Conservation (phyloP, 2,797 vertebrate genomes). For the Sebastes steindachneri region DNA sequence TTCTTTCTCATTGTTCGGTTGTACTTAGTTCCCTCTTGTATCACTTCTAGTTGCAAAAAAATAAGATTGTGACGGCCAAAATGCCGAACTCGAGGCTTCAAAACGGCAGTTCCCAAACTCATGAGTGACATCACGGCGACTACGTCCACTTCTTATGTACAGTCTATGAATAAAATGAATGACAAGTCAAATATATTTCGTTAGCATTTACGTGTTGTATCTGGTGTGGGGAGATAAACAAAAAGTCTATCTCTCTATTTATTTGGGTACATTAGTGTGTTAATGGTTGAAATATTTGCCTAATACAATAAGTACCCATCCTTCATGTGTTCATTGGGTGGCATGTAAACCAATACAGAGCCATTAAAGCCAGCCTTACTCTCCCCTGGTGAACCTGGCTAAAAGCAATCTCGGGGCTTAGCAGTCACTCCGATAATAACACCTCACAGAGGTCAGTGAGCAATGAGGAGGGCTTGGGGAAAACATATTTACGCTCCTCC, state of each 20-base stretch:
- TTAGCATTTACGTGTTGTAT: neutral
- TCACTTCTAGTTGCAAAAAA: too few species aligned
- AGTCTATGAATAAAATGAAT: neutral
- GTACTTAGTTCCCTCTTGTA: too few species aligned
- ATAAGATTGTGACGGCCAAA: too few species aligned
- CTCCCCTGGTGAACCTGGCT: conserved; percentile 71
- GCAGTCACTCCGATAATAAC: conserved; percentile 74
- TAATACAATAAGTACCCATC: conserved; percentile 21
- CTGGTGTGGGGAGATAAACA: neutral
- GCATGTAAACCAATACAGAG: conserved; percentile 64
- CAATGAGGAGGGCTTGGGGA: conserved; percentile 59
- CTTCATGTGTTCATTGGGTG: conserved; percentile 39
- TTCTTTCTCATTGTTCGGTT: too few species aligned
- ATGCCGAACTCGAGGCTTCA: too few species aligned
- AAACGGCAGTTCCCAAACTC: too few species aligned
- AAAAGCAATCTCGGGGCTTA: conserved; percentile 75
- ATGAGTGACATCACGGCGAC: too few species aligned
- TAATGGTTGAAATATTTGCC: conserved; percentile 13
- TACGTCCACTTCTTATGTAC: too few species aligned
- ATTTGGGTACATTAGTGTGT: neutral
- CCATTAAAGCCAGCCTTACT: conserved; percentile 57
- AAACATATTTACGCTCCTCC: conserved; percentile 79
- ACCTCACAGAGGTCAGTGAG: conserved; percentile 78
- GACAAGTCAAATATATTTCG: neutral
- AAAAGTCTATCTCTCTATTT: neutral